Percentiles rank a stretch among this genome's conserved stretches.
Conservation (phyloP, 2,888 invertebrate species). For the Dascillus cervinus region DNA sequence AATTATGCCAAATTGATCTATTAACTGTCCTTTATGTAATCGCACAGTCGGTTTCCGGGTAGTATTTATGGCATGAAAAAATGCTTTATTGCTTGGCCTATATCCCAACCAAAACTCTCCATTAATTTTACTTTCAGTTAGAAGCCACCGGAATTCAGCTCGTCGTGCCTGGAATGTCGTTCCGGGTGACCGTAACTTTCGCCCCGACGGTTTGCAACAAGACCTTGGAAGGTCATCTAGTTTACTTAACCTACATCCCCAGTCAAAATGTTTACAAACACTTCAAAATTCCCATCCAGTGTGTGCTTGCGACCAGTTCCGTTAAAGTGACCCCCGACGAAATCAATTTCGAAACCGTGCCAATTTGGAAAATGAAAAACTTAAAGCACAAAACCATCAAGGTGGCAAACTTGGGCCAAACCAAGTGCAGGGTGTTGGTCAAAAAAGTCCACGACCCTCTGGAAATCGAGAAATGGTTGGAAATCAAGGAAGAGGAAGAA, state of each 20-base stretch:
- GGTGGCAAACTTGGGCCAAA: constrained; percentile 2
- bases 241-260: constrained; percentile 15
- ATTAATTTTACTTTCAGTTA: constrained; percentile 7
- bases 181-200: constrained; percentile 15
- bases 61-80: no score
- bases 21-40: no score
- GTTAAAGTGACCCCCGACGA: constrained; percentile 8
- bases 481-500: no score
- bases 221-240: constrained; percentile 10
- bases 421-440: constrained; percentile 5
- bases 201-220: constrained; percentile 6
- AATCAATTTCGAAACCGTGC: constrained; percentile 11
- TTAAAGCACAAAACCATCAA: constrained; percentile 1
- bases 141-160: constrained; percentile 14
- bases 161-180: constrained; percentile 16
- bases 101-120: no score
- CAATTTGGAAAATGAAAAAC: constrained; percentile 10
- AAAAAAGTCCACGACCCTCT: constrained; percentile 5
- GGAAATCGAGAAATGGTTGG: constrained; percentile 6
- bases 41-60: no score
- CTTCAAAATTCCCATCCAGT: constrained; percentile 13
- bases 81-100: no score
- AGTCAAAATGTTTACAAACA: constrained; percentile 6
- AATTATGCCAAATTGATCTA: no score
- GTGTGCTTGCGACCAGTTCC: constrained; percentile 8